Percentiles rank a stretch among this genome's conserved stretches.
These are phyloP conservation scores for Alosa alosa DNA, from an alignment of 2,113 vertebrate genomes.

Conservation along the genomic window DNA sequence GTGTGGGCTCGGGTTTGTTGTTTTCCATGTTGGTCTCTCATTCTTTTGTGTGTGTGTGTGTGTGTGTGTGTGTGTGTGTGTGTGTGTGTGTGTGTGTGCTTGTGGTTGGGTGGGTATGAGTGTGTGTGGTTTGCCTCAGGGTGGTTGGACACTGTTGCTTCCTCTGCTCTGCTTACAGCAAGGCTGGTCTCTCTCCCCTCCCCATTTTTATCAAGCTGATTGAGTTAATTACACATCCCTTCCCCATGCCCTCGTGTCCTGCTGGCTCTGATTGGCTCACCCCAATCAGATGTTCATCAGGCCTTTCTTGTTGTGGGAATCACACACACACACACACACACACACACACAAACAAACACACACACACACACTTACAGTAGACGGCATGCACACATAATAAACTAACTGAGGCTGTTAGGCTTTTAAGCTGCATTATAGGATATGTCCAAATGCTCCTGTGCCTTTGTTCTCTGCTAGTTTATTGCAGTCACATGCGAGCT, in stretches of 20 bases:
- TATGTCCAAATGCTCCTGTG: not conserved
- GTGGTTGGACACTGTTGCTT: slow-evolving; percentile 49
- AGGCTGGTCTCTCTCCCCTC: slow-evolving; percentile 24
- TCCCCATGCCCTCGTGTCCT: slow-evolving; percentile 46
- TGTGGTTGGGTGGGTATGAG: slow-evolving; percentile 33
- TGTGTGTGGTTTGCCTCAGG: slow-evolving; percentile 45
- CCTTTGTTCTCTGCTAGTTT: slow-evolving; percentile 54
- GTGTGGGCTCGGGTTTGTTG: not conserved
- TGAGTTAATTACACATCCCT: slow-evolving; percentile 53
- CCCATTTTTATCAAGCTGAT: slow-evolving; percentile 48
- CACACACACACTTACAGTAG: not conserved
- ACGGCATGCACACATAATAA: slow-evolving; percentile 8
- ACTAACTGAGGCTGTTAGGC: slow-evolving; percentile 36
- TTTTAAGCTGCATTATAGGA: slow-evolving; percentile 28
- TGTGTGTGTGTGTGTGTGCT: slow-evolving; percentile 33
- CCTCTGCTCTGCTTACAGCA: slow-evolving; percentile 46
- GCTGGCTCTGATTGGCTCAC: slow-evolving; percentile 42
- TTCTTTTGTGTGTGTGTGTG: slow-evolving; percentile 22
- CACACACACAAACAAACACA: not conserved
- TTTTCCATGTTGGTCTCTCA: too few species aligned
- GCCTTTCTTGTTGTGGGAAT: slow-evolving; percentile 4
- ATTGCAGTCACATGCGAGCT: slow-evolving; percentile 67
- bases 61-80: slow-evolving; percentile 43
- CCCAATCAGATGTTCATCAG: slow-evolving; percentile 11
- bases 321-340: not conserved